phyloP scores from a whole-genome alignment of 2,888 invertebrate species.

The Rugalucina vietnamica region DNA sequence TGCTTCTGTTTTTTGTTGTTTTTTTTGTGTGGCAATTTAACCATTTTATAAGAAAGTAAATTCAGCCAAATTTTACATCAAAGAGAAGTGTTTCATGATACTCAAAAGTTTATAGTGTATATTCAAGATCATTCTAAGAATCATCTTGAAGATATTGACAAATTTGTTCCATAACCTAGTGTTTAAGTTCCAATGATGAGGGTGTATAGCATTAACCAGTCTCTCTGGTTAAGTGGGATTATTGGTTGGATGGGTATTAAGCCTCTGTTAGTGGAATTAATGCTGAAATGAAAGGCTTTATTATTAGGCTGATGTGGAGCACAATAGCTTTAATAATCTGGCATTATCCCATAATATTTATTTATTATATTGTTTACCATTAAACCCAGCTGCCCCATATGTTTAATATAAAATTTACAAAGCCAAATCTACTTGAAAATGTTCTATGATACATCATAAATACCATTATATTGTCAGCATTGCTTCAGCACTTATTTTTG shows the following conservation, averaged over 20 bases:
- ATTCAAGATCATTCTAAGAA: not conserved
- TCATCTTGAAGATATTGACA: not conserved
- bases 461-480: not conserved
- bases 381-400: constrained; percentile 5
- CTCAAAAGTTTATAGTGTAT: not conserved
- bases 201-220: not conserved
- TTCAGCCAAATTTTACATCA: not conserved
- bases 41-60: not conserved
- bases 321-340: not conserved
- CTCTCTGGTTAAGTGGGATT: not conserved
- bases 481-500: constrained; percentile 1
- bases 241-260: not conserved
- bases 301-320: not conserved
- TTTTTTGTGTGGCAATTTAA: too few relatives aligned
- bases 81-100: not conserved
- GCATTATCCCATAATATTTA: constrained; percentile 8
- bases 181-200: not conserved
- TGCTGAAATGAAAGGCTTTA: constrained; percentile 6
- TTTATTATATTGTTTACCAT: constrained; percentile 11
- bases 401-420: constrained; percentile 17
- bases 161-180: not conserved
- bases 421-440: constrained; percentile 12
- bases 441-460: constrained; percentile 2
- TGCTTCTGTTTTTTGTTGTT: too few relatives aligned
- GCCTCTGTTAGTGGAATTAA: constrained; percentile 6